Conservation (phyloP, 2,113 vertebrate genomes). For the Eudorcas thomsonii region DNA sequence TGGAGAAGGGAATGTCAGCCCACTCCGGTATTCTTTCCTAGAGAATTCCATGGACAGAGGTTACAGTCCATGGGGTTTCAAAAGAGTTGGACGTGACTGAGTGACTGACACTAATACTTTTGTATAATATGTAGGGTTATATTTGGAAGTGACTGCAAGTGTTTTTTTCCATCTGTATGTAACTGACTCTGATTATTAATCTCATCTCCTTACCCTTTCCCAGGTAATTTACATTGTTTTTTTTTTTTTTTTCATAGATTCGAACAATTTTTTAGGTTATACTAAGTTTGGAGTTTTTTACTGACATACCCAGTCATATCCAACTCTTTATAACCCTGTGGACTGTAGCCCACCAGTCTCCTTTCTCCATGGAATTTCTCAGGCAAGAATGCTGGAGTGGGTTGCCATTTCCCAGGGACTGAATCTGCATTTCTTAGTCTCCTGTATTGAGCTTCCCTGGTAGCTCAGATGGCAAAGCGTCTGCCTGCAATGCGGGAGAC, state of each 20-base stretch:
- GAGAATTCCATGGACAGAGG: background rate
- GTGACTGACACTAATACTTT: background rate
- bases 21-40: background rate
- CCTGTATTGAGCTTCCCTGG: background rate
- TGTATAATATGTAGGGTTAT: slow-evolving; percentile 80
- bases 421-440: background rate
- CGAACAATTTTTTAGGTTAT: slow-evolving; percentile 34
- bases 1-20: background rate
- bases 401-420: background rate
- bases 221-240: background rate
- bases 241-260: background rate
- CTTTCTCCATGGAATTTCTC: background rate
- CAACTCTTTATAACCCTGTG: background rate
- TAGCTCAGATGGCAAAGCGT: no score
- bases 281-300: slow-evolving; percentile 24
- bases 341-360: background rate
- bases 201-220: slow-evolving; percentile 21
- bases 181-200: slow-evolving; percentile 65
- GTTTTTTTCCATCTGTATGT: slow-evolving; percentile 72
- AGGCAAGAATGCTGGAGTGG: background rate
- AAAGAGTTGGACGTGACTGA: background rate
- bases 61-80: background rate
- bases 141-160: slow-evolving; percentile 87
- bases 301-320: background rate
- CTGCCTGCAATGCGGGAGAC: no score